phyloP scores from a whole-genome alignment of 2,113 vertebrate genomes.

The Colossoma macropomum region DNA sequence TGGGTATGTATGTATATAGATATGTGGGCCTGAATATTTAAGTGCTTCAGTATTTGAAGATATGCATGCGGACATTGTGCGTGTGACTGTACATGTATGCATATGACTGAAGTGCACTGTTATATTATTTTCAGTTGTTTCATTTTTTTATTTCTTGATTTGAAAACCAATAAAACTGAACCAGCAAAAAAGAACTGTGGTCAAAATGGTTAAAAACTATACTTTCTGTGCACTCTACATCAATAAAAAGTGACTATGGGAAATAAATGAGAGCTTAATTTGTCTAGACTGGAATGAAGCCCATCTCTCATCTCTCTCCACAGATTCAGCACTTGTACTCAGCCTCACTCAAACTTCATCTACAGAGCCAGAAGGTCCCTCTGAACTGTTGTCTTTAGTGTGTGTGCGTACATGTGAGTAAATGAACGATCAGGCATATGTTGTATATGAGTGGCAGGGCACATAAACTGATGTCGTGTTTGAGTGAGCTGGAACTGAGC shows the following conservation, averaged over 20 bases:
- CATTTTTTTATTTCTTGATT: no score
- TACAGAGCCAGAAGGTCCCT: not conserved
- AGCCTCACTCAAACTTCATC: not conserved
- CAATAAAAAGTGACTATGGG: not conserved
- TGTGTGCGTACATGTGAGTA: conserved; percentile 10
- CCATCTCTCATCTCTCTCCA: not conserved
- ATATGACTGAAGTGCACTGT: no score
- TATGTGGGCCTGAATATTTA: no score
- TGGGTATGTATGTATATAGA: no score
- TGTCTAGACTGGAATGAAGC: not conserved
- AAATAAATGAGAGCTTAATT: not conserved
- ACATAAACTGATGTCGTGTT: conserved; percentile 27
- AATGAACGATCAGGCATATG: not conserved
- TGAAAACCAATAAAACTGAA: not conserved
- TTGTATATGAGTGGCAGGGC: not conserved
- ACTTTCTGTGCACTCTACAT: not conserved
- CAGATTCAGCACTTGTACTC: not conserved
- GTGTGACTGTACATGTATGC: no score
- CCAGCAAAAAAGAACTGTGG: not conserved
- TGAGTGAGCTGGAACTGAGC: conserved; percentile 37
- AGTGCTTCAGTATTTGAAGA: no score
- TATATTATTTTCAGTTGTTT: no score
- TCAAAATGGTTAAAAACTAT: not conserved
- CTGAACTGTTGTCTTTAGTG: not conserved
- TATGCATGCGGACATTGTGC: no score